These are phyloP conservation scores for Onchidella celtica DNA, from an alignment of 2,888 invertebrate genomes.

Conservation along the genomic window DNA sequence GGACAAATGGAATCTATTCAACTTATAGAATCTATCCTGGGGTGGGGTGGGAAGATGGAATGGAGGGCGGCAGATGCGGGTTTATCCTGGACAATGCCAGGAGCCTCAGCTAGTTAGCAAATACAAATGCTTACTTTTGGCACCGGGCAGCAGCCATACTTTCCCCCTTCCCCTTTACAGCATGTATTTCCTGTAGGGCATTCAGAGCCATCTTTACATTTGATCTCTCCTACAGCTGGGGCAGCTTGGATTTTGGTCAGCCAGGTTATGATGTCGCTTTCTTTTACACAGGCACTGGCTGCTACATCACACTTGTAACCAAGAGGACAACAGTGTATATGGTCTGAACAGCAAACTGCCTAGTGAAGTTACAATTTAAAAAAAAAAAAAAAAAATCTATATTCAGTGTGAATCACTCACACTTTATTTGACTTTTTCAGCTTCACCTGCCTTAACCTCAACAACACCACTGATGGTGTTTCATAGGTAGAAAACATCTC, in stretches of 20 bases:
- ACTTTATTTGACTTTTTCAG: too few species aligned
- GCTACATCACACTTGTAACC: constrained; percentile 60
- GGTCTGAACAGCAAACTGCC: constrained; percentile 76
- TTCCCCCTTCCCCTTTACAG: constrained; percentile 62
- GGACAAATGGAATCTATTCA: too few species aligned
- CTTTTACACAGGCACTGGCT: constrained; percentile 52
- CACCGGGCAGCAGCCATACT: constrained; percentile 76
- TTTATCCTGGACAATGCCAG: too few species aligned
- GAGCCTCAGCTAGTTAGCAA: too few species aligned
- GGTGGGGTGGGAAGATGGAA: too few species aligned
- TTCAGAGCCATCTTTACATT: constrained; percentile 24
- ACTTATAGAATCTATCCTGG: too few species aligned
- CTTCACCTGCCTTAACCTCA: too few species aligned
- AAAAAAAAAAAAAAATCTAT: not conserved
- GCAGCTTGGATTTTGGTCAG: constrained; percentile 8
- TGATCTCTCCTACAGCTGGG: not conserved
- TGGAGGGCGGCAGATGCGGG: too few species aligned
- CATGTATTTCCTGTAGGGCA: constrained; percentile 72
- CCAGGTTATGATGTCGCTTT: not conserved
- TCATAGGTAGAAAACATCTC: too few species aligned
- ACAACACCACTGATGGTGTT: too few species aligned
- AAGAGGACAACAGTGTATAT: constrained; percentile 69
- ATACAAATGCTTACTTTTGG: constrained; percentile 67
- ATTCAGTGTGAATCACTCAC: too few species aligned
- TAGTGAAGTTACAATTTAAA: constrained; percentile 43